Conservation (phyloP, 2,888 invertebrate genomes). For the Oxycera nigricornis region DNA sequence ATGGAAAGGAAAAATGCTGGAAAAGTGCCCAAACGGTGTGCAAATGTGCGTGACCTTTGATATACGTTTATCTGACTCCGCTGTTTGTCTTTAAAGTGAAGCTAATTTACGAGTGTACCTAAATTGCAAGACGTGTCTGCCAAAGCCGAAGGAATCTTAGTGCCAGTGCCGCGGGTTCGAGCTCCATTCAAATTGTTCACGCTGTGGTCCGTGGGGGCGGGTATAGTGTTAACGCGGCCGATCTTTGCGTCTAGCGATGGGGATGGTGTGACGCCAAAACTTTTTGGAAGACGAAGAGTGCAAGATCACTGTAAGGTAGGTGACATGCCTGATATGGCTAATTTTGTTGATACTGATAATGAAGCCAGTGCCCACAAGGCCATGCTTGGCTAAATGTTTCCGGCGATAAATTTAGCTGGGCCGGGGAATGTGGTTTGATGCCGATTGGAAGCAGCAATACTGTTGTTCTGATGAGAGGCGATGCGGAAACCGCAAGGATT, state of each 20-base stretch:
- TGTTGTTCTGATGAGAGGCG: no score
- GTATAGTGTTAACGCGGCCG: neutral
- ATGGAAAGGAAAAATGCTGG: conserved; percentile 20
- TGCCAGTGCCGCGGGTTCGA: no score
- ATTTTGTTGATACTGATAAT: neutral
- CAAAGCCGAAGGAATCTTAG: no score
- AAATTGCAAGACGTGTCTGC: no score
- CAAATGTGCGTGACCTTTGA: conserved; percentile 26
- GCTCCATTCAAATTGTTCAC: neutral
- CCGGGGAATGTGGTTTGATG: no score
- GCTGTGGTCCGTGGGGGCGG: neutral
- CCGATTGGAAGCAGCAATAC: no score
- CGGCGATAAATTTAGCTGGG: neutral
- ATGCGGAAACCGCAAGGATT: no score
- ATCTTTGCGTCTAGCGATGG: neutral
- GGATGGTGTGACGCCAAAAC: neutral
- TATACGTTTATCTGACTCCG: neutral
- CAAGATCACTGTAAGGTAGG: neutral
- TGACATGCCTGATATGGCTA: neutral
- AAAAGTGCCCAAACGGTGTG: conserved; percentile 20
- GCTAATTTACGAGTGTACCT: no score
- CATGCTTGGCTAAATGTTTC: neutral
- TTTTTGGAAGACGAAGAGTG: neutral
- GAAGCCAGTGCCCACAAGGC: neutral
- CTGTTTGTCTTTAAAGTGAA: neutral